Evolutionary conservation across 2,888 invertebrate genomes (phyloP).

Genomic region (Julus scanicus): DNA sequence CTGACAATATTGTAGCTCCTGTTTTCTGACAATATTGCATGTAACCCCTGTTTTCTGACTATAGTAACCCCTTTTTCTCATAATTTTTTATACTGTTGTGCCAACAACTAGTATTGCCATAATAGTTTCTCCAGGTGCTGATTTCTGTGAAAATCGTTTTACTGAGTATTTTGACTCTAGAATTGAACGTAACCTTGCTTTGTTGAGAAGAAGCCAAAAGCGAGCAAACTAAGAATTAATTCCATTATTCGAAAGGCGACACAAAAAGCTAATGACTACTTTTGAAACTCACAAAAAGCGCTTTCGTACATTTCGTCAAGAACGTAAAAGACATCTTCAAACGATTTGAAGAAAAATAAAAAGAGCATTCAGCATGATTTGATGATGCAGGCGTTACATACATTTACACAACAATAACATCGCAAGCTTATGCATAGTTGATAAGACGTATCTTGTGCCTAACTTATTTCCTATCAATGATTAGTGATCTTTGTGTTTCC

Average conservation of each 20-base stretch:
- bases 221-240: neutral
- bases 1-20: too few relatives aligned
- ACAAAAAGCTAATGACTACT: neutral
- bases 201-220: neutral
- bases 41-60: too few relatives aligned
- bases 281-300: neutral
- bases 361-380: neutral
- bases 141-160: neutral
- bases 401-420: neutral
- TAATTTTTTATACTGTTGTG: too few relatives aligned
- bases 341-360: neutral
- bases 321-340: neutral
- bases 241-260: neutral
- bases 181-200: neutral
- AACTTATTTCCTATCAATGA: neutral
- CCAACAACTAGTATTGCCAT: too few relatives aligned
- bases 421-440: neutral
- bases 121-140: neutral
- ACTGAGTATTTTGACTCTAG: neutral
- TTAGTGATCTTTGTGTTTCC: neutral
- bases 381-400: neutral
- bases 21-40: too few relatives aligned
- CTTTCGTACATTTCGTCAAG: neutral
- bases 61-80: too few relatives aligned
- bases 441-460: neutral